Evolutionary conservation across 2,113 vertebrate species (phyloP), one percentile per base, ranked within the genome.

Genomic region (Regulus satrapa): DNA sequence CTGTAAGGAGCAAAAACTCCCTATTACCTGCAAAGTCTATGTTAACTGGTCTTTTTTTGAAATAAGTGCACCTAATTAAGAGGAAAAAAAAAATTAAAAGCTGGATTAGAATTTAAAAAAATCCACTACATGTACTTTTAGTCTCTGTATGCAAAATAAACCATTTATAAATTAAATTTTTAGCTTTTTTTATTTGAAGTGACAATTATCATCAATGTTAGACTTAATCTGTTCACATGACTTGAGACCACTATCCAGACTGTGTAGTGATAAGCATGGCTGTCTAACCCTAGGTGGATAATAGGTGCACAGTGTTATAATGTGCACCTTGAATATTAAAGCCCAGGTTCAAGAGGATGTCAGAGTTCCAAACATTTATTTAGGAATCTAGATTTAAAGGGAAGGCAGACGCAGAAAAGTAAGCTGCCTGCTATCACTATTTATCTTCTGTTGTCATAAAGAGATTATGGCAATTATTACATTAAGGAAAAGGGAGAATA

Each of bases 221-320:
- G 17, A 41, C 13, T 61, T 20, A 36, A 3, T 41, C 58, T 38
- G 1, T 59, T 72, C 59, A 41, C 32, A 23, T 0, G 1, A 7
- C 14, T 52, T 38, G 51, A 28, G 31, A 43, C 21, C 24, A 18
- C 31, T 11, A 1, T 29, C 28, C 10, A 41, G 6, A 6, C 3
- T 19, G 4, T 59, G 48, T 12, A 36, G 59, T 1, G 4, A 43
- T 49, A 45, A 23, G 15, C 64, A 29, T 40, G 32, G 41, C 20
- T 61, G 14, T 48, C 55, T 61, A 18, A 56, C 6, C 12, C 9
- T 5, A 32, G 14, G 14, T 55, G 64, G 45, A 40, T 17, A 66
- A 34, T 9, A 52, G 52, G 25, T 4, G 6, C 14, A 34, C 31
- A 36, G 4, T 15, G 12, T 32, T 73, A n/a, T 24, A 29, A 8